Conservation (phyloP, 2,113 vertebrate genomes). For the Lontra canadensis region DNA sequence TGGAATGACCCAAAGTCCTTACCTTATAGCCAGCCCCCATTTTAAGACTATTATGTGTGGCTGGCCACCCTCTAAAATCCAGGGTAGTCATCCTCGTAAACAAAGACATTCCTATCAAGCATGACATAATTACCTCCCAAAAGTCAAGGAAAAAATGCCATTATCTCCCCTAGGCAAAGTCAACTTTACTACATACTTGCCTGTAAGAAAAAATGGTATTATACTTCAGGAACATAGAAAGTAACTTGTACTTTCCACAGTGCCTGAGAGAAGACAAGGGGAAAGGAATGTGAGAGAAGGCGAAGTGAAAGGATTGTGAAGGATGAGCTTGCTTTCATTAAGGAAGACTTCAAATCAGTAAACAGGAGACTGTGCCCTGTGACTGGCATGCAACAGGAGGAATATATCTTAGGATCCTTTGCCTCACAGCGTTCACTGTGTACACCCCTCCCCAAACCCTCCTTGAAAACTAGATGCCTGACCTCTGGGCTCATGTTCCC, state of each 20-base stretch:
- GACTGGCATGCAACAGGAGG: neutral
- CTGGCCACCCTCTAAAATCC: neutral
- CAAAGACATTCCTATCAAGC: neutral
- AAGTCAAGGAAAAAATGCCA: neutral
- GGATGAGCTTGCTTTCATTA: neutral
- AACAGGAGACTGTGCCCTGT: neutral
- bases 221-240: neutral
- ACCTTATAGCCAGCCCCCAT: neutral
- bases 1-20: neutral
- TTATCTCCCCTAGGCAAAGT: neutral
- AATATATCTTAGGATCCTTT: neutral
- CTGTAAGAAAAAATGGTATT: neutral
- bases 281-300: neutral
- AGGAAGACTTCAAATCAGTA: neutral
- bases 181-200: neutral
- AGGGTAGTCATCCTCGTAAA: neutral
- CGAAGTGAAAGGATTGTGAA: neutral
- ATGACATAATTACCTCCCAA: neutral
- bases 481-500: neutral
- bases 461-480: neutral
- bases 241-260: neutral
- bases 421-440: neutral
- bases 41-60: neutral
- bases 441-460: neutral
- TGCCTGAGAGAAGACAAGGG: neutral